Evolutionary conservation across 2,888 invertebrate genomes (phyloP), one percentile per base, ranked within the genome.

Genomic region (Thera britannica): DNA sequence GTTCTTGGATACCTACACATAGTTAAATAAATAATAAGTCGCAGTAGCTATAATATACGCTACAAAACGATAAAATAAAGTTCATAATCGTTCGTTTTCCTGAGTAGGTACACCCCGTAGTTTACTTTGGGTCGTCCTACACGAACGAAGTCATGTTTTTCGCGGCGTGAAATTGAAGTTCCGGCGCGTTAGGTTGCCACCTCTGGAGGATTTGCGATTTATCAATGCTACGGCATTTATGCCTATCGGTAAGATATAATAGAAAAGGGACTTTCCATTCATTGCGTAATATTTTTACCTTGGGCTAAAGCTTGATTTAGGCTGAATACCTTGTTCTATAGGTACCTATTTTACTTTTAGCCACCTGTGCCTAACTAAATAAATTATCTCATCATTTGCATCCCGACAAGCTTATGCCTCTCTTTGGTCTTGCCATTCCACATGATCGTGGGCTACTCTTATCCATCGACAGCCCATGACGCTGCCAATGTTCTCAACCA

Each of bases 131-230:
- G 57, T 62, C 65, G 63, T 61, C 62, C 69, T 73, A 70, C 69
- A 69, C 65, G 65, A 69, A 65, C 62, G 67, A 66, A 72, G 68
- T 64, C 70, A 63, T 75, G 77, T 74, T 77, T 75, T 73, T 71
- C 72, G 72, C 73, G 72, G 73, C 81, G 81, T 82, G 79, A 82
- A 81, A 82, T 83, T 80, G 77, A 77, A 80, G 75, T 76, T 76
- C 74, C 76, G 68, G 65, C 70, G 62, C 64, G 68, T 60, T 46
- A 46, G 74, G 70, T 72, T 72, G 76, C 75, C 76, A 69, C 66
- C 64, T 46, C 44, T 46, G 8, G 70, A 71, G 75, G 76, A 79
- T 79, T 77, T 77, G 68, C 67, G 67, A 72, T 75, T 70, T 67
- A 71, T 75, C 67, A 71, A 60, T 61, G 61, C 61, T 67, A 38